Conservation (phyloP, 2,113 vertebrate genomes). For the Galemys pyrenaicus region DNA sequence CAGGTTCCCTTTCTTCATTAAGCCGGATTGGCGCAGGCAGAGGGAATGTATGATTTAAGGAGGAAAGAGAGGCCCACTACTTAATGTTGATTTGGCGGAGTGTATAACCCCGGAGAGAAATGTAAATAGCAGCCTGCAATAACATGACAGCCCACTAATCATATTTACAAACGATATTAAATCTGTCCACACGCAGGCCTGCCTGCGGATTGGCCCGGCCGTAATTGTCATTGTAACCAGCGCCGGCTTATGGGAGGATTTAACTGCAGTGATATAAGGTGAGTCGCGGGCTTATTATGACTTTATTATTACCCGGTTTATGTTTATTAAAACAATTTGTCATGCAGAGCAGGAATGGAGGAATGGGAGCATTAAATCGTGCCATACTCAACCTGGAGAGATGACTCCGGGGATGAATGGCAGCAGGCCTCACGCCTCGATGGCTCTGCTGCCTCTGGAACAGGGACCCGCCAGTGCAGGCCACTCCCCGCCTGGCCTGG, state of each 20-base stretch:
- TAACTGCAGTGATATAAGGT: constrained; percentile 99
- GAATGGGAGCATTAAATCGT: constrained; percentile 99
- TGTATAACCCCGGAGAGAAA: constrained; percentile 98
- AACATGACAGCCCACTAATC: constrained; percentile 99
- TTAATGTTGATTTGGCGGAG: constrained; percentile 95
- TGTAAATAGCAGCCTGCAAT: constrained; percentile 99
- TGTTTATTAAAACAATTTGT: constrained; percentile 99
- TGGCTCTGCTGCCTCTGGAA: constrained; percentile 75
- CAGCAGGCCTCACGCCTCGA: constrained; percentile 87
- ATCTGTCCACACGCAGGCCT: constrained; percentile 98
- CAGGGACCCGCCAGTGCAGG: constrained; percentile 85
- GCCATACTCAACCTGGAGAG: constrained; percentile 95
- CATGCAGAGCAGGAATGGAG: constrained; percentile 99
- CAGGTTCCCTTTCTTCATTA: constrained; percentile 89
- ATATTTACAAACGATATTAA: constrained; percentile 99
- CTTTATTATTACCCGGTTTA: constrained; percentile 99
- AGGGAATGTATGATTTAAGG: constrained; percentile 89
- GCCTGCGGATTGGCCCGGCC: constrained; percentile 93
- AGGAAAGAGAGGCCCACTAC: constrained; percentile 90
- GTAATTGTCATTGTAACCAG: constrained; percentile 99
- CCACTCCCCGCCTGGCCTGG: constrained; percentile 87
- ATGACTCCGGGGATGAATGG: constrained; percentile 98
- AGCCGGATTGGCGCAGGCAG: constrained; percentile 88
- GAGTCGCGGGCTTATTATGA: constrained; percentile 99
- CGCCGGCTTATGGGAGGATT: constrained; percentile 97